Base-by-base conservation (phyloP, 2,797 vertebrate genomes). In the Artibeus lituratus region DNA sequence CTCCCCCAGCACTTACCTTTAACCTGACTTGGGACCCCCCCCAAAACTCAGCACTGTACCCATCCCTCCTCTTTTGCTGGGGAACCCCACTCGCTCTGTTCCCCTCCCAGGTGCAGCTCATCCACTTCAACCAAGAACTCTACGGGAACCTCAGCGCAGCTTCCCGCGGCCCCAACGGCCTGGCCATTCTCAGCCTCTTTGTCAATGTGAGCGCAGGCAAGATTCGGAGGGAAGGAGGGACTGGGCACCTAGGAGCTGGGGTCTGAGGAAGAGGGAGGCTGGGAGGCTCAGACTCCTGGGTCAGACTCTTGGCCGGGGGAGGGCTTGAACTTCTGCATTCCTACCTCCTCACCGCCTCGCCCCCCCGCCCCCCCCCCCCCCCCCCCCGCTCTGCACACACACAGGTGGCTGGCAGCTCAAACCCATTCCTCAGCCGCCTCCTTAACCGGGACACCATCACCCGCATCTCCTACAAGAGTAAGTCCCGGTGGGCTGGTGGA, bases 391-490 rank as follows among this genome's bases (percentile, higher is more conserved):
- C n/a, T n/a, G n/a, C n/a, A n/a, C 21, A 55, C 53, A 24, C 53
- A 55, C 97, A 98, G 98, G 97, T 98, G 87, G 98, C 98, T 11
- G 94, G 97, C 49, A 98, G 90, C 49, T 98, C 98, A 84, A 98
- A 98, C 93, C 96, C 98, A 7, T 98, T 98, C 97, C 98, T 98
- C 94, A 98, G 97, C 93, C 98, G 98, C 44, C 98, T 98, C 89
- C 97, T 98, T 77, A 98, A 98, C 95, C 97, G 98, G 39, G 98
- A 98, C 51, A 98, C 98, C 67, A 98, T 98, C 96, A 98, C 98
- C 87, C 97, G 98, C n/a, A 98, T 98, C 96, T 98, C 98, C 94
- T 98, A 98, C 93, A 98, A 98, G 94, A 98, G 98, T 98, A 97
- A 98, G 98, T 96, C 49, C 49, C 29, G 21, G 44, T 8, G 76